Percentiles rank a stretch among this genome's conserved stretches.
These are phyloP conservation scores for Chamaetylas fuelleborni DNA, from an alignment of 2,113 vertebrate genomes.

Conservation along the genomic window DNA sequence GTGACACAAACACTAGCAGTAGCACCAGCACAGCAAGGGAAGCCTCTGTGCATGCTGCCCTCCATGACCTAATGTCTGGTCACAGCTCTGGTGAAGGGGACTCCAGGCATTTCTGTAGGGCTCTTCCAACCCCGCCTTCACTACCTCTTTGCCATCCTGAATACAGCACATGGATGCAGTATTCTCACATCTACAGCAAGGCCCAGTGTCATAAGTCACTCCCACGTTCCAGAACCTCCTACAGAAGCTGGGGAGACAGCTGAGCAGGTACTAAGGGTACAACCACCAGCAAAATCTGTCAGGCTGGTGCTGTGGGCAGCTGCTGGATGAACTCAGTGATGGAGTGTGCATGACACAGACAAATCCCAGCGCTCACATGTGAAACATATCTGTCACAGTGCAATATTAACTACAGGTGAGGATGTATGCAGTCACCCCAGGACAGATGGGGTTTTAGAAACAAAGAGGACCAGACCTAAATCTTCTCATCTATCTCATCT, in stretches of 20 bases:
- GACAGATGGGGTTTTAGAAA: background rate
- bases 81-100: background rate
- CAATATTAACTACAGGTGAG: background rate
- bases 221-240: background rate
- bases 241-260: background rate
- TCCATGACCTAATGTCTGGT: too few relatives aligned
- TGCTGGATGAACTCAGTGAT: background rate
- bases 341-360: background rate
- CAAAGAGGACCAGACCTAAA: background rate
- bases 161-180: background rate
- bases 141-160: background rate
- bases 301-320: background rate
- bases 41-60: background rate
- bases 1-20: background rate
- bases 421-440: background rate
- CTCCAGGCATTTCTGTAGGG: background rate
- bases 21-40: background rate
- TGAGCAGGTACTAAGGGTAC: rapidly evolving
- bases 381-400: background rate
- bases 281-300: background rate
- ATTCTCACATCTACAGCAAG: background rate
- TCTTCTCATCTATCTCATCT: background rate
- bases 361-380: rapidly evolving
- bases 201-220: background rate
- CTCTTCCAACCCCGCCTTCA: background rate